A percentile compares a stretch with the other conserved stretches of the same genome.
Conservation (phyloP, 2,797 vertebrate species). For the Melanotaenia trifasciata region DNA sequence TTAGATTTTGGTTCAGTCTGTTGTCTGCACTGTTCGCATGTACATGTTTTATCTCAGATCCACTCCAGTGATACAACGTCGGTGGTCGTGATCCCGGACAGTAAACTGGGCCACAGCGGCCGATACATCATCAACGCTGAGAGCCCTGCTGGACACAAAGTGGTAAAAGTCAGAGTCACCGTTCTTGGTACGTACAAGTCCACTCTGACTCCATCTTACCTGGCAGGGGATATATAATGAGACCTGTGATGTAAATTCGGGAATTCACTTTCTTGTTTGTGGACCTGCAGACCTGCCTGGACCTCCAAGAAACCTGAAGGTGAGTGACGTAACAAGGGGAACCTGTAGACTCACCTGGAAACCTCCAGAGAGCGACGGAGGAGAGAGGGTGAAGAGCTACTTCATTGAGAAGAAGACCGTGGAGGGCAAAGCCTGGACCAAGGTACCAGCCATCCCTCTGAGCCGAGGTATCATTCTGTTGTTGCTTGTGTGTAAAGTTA, state of each 20-base stretch:
- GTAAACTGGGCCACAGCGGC: constrained; percentile 91
- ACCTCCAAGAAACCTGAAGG: constrained; percentile 92
- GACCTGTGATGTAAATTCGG: no score
- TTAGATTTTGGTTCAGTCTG: not conserved
- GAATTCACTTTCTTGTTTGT: not conserved
- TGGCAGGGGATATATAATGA: no score
- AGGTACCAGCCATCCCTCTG: constrained; percentile 58
- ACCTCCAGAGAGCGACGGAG: constrained; percentile 93
- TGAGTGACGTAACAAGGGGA: constrained; percentile 93
- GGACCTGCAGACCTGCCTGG: constrained; percentile 89
- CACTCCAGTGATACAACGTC: constrained; percentile 89
- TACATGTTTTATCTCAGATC: constrained; percentile 77
- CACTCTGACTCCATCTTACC: not conserved
- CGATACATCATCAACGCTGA: constrained; percentile 94
- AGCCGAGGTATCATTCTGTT: not conserved
- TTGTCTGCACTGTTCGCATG: not conserved
- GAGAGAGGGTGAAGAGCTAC: constrained; percentile 95
- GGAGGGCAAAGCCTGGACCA: constrained; percentile 96
- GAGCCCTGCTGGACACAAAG: constrained; percentile 95
- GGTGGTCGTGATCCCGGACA: constrained; percentile 85
- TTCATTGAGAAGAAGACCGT: constrained; percentile 95
- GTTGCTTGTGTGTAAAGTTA: not conserved
- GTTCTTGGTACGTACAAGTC: constrained; percentile 89
- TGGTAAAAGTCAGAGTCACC: constrained; percentile 90
- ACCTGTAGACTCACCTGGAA: constrained; percentile 96